phyloP scores from a whole-genome alignment of 2,888 invertebrate species.

The Malthinus seriepunctatus region DNA sequence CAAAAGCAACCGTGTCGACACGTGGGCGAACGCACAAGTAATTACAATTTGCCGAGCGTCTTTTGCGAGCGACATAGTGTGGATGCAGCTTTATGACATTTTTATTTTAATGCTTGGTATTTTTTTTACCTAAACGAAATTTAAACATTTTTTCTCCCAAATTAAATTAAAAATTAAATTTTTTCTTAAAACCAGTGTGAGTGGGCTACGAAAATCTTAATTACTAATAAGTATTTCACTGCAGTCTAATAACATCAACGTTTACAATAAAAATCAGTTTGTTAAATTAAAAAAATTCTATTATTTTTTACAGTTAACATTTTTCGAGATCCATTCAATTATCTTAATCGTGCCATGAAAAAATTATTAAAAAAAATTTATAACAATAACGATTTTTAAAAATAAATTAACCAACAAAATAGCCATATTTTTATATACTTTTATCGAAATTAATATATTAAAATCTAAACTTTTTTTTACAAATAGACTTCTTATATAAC shows the following conservation, averaged over 20 bases:
- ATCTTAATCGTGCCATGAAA: neutral
- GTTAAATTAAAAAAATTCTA: slow-evolving; percentile 20
- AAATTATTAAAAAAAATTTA: neutral
- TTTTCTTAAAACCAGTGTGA: slow-evolving; percentile 45
- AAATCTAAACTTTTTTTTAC: slow-evolving; percentile 7
- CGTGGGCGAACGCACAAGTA: no score
- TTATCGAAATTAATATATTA: slow-evolving; percentile 5
- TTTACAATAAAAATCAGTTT: slow-evolving; percentile 23
- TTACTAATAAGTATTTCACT: slow-evolving; percentile 24
- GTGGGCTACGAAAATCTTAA: slow-evolving; percentile 39
- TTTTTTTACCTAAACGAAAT: no score
- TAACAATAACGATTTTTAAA: neutral
- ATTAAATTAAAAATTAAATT: slow-evolving; percentile 20
- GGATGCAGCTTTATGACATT: no score
- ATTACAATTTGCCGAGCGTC: no score
- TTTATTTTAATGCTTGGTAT: no score
- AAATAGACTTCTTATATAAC: slow-evolving; percentile 17
- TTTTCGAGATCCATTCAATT: slow-evolving; percentile 18
- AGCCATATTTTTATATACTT: slow-evolving; percentile 1
- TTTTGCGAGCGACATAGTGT: no score
- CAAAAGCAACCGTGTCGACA: no score
- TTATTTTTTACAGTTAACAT: slow-evolving; percentile 17
- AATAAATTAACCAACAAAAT: neutral
- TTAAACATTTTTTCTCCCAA: neutral
- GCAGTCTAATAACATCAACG: slow-evolving; percentile 33